Percentiles rank a stretch among this genome's conserved stretches.
Conservation (phyloP, 2,113 vertebrate species). For the Gasterosteus aculeatus region DNA sequence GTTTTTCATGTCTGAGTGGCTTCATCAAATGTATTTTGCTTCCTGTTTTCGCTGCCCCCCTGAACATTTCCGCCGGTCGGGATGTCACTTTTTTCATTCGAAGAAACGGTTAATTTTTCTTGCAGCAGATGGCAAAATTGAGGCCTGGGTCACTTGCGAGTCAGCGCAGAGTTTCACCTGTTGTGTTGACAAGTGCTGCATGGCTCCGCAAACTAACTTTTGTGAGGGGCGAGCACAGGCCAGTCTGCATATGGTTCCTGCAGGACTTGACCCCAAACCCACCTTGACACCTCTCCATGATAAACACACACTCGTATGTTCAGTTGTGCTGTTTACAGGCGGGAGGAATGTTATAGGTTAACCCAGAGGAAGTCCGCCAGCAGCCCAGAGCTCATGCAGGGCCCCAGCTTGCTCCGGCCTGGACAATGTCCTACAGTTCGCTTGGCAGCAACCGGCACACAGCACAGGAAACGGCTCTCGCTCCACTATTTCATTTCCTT, state of each 20-base stretch:
- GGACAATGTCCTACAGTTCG: conserved; percentile 70
- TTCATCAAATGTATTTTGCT: conserved; percentile 43
- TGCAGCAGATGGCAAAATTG: conserved; percentile 59
- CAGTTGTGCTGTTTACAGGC: conserved; percentile 36
- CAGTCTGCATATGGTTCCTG: conserved; percentile 78
- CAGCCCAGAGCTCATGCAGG: conserved; percentile 51
- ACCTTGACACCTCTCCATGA: conserved; percentile 18
- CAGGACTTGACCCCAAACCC: conserved; percentile 58
- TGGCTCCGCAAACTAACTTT: conserved; percentile 10
- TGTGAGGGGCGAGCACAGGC: conserved; percentile 53
- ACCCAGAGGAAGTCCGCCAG: conserved; percentile 69
- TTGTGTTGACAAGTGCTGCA: conserved; percentile 69
- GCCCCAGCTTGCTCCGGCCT: conserved; percentile 58
- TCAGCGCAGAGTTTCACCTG: conserved; percentile 68
- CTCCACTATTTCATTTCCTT: conserved; percentile 15
- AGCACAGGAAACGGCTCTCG: conserved; percentile 55
- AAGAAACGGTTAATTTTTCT: background rate
- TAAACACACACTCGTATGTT: conserved; percentile 27
- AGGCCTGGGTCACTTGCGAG: conserved; percentile 54
- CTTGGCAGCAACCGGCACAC: conserved; percentile 46
- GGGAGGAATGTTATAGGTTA: conserved; percentile 68
- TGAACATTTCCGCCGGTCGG: conserved; percentile 32
- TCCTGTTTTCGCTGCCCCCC: conserved; percentile 64
- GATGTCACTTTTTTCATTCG: conserved; percentile 38
- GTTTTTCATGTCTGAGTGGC: conserved; percentile 16